These are phyloP conservation scores for Asteroscopus sphinx DNA, from an alignment of 2,888 invertebrate species.

Conservation along the genomic window DNA sequence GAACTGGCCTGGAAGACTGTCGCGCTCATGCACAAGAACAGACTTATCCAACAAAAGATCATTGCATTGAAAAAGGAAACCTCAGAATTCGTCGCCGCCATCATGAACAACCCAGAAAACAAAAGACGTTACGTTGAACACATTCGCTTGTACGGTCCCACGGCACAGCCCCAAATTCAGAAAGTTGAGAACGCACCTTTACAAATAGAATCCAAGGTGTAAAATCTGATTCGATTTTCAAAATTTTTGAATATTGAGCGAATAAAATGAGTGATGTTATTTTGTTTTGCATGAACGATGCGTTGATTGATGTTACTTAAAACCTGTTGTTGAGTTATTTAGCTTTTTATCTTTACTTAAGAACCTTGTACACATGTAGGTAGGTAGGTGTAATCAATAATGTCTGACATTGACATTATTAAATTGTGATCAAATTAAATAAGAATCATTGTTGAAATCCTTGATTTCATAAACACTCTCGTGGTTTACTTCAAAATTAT, in stretches of 20 bases:
- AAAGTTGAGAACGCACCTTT: slow-evolving; percentile 63
- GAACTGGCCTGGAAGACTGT: slow-evolving; percentile 91
- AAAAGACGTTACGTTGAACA: slow-evolving; percentile 74
- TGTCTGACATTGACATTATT: slow-evolving; percentile 31
- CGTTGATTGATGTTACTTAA: slow-evolving; percentile 31
- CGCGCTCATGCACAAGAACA: slow-evolving; percentile 91
- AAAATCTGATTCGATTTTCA: slow-evolving; percentile 26
- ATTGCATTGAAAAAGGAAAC: slow-evolving; percentile 91
- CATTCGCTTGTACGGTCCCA: slow-evolving; percentile 64
- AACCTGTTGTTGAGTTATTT: slow-evolving; percentile 48
- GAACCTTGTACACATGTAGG: slow-evolving; percentile 34
- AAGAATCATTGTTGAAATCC: slow-evolving; percentile 30
- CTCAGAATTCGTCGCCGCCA: slow-evolving; percentile 89
- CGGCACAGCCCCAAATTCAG: slow-evolving; percentile 52
- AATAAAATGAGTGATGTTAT: slow-evolving; percentile 45
- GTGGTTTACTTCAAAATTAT: slow-evolving; percentile 12
- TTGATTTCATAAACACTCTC: slow-evolving; percentile 12
- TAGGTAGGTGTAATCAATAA: slow-evolving; percentile 14
- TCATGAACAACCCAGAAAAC: slow-evolving; percentile 89
- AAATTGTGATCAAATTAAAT: slow-evolving; percentile 54
- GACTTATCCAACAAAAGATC: slow-evolving; percentile 90
- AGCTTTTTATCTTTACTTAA: slow-evolving; percentile 42
- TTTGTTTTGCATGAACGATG: slow-evolving; percentile 36
- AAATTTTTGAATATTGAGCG: slow-evolving; percentile 14
- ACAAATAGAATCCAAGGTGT: slow-evolving; percentile 67